These are phyloP conservation scores for Sylvietta virens DNA, from an alignment of 2,113 vertebrate genomes.

Conservation along the genomic window DNA sequence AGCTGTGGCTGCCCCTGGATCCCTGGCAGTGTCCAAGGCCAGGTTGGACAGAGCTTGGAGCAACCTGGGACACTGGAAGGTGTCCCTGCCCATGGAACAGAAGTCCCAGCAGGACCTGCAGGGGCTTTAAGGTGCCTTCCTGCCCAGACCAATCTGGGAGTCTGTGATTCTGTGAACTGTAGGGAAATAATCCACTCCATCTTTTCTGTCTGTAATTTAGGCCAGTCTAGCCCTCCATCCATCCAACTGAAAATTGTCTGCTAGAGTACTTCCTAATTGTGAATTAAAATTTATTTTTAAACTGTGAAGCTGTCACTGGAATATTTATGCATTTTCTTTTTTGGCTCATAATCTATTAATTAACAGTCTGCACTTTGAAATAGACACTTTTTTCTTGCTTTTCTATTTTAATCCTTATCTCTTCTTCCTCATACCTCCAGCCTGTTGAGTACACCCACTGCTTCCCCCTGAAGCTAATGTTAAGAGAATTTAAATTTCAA, in stretches of 20 bases:
- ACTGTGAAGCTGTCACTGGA: not conserved
- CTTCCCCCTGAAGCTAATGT: constrained; percentile 24
- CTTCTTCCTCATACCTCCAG: constrained; percentile 35
- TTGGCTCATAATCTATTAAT: not conserved
- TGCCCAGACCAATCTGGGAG: not conserved
- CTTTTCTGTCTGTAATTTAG: not conserved
- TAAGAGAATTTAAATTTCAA: constrained; percentile 55
- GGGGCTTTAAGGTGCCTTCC: not conserved
- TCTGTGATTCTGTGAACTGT: not conserved
- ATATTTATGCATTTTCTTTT: not conserved
- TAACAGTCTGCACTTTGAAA: constrained; percentile 28
- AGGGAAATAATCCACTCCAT: not conserved
- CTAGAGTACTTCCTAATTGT: not conserved
- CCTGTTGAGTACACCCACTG: not conserved
- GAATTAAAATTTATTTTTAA: constrained; percentile 4
- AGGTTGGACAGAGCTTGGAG: not conserved
- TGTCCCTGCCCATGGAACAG: no score
- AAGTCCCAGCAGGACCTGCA: not conserved
- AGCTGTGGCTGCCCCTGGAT: not conserved
- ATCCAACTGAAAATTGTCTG: not conserved
- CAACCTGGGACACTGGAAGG: not conserved
- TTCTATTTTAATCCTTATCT: constrained; percentile 42
- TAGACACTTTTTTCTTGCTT: not conserved
- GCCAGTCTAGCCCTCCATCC: not conserved
- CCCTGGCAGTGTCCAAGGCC: not conserved